Percentiles rank a stretch among this genome's conserved stretches.
These are phyloP conservation scores for Therioaphis trifolii DNA, from an alignment of 2,888 invertebrate species.

Conservation along the genomic window DNA sequence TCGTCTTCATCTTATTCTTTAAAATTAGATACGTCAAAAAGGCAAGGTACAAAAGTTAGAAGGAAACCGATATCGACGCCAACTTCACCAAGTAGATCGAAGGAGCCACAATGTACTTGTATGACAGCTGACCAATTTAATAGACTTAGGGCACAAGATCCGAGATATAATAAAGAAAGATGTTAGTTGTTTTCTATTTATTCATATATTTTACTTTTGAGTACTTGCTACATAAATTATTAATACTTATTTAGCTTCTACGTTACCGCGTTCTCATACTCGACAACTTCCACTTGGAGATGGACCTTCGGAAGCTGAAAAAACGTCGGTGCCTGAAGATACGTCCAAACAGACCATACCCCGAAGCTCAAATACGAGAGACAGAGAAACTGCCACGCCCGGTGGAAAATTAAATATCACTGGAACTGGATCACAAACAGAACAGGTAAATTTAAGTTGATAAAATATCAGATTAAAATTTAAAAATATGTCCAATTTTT, in stretches of 20 bases:
- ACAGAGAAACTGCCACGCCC: conserved; percentile 67
- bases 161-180: conserved; percentile 74
- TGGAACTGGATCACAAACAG: conserved; percentile 67
- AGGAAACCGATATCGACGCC: conserved; percentile 93
- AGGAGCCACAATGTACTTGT: conserved; percentile 94
- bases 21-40: conserved; percentile 87
- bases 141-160: conserved; percentile 85
- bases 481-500: conserved; percentile 14
- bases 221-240: not conserved
- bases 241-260: conserved; percentile 72
- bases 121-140: conserved; percentile 94
- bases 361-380: conserved; percentile 65
- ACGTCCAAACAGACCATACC: conserved; percentile 63
- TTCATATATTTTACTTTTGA: not conserved
- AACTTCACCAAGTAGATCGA: conserved; percentile 87
- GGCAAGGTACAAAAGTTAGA: conserved; percentile 86
- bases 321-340: conserved; percentile 33
- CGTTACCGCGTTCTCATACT: conserved; percentile 82
- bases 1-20: conserved; percentile 96
- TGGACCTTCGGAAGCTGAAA: conserved; percentile 65
- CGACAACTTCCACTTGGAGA: conserved; percentile 63
- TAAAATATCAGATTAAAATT: not conserved
- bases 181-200: conserved; percentile 42
- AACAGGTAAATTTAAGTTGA: conserved; percentile 65
- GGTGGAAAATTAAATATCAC: conserved; percentile 66